A percentile compares a stretch with the other conserved stretches of the same genome.
phyloP scores from a whole-genome alignment of 2,113 vertebrate species.

The Falco punctatus region DNA sequence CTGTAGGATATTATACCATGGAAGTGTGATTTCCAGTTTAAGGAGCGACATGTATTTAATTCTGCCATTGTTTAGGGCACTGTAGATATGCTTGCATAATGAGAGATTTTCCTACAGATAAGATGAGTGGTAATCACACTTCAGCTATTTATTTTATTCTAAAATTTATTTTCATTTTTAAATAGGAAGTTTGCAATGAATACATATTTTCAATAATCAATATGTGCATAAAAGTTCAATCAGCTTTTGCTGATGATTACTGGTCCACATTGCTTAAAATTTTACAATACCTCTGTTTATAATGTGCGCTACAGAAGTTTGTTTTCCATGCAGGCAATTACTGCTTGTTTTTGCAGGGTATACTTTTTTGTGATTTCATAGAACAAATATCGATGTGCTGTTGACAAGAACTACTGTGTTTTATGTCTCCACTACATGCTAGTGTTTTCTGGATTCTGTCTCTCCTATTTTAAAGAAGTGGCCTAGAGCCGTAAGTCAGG shows the following conservation, averaged over 20 bases:
- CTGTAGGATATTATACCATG: constrained; percentile 63
- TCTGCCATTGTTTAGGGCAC: constrained; percentile 59
- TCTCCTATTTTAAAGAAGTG: neutral
- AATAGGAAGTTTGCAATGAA: constrained; percentile 66
- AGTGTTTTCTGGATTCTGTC: constrained; percentile 22
- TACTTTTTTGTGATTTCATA: constrained; percentile 18
- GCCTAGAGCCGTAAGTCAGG: neutral
- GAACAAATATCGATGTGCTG: neutral
- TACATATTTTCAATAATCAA: constrained; percentile 50
- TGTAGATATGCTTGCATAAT: constrained; percentile 63
- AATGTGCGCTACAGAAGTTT: constrained; percentile 9
- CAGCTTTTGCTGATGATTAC: constrained; percentile 47
- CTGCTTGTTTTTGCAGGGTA: constrained; percentile 63
- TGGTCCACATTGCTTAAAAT: constrained; percentile 56
- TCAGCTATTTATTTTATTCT: constrained; percentile 81
- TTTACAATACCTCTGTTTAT: constrained; percentile 54
- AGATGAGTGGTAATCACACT: constrained; percentile 70
- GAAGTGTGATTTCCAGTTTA: constrained; percentile 64
- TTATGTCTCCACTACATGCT: constrained; percentile 25
- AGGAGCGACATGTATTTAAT: constrained; percentile 56
- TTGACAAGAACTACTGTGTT: constrained; percentile 53
- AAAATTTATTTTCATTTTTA: constrained; percentile 65
- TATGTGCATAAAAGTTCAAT: constrained; percentile 47
- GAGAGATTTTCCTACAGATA: constrained; percentile 37
- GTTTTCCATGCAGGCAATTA: constrained; percentile 39